Evolutionary conservation across 2,113 vertebrate genomes (phyloP).

Genomic region (Tiliqua scincoides): DNA sequence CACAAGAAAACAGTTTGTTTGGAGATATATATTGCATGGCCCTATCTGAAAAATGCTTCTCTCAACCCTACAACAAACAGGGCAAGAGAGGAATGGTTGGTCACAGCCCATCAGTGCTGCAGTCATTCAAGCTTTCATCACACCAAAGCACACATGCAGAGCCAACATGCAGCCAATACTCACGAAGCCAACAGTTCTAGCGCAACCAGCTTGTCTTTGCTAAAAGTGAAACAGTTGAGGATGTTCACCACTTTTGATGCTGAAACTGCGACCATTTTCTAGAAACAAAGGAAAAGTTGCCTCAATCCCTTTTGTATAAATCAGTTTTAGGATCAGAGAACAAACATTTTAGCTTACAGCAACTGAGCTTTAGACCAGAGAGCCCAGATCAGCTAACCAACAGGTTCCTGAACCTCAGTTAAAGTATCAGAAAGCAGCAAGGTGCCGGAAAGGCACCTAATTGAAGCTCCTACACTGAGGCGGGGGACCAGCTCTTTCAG

Average conservation of each 20-base stretch:
- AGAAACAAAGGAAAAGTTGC: conserved; percentile 57
- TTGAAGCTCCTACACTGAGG: neutral
- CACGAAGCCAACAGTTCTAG: conserved; percentile 95
- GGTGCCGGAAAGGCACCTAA: neutral
- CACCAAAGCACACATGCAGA: neutral
- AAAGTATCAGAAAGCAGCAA: neutral
- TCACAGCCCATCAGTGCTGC: neutral
- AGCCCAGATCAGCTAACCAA: neutral
- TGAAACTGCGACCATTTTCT: conserved; percentile 99
- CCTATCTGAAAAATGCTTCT: neutral
- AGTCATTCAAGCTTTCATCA: neutral
- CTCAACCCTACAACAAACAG: neutral
- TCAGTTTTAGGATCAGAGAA: neutral
- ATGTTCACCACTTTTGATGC: conserved; percentile 96
- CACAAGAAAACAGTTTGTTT: neutral
- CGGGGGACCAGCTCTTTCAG: neutral
- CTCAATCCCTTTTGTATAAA: neutral
- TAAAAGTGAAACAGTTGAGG: conserved; percentile 96
- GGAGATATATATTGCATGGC: neutral
- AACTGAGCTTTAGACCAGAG: neutral
- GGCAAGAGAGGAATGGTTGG: neutral
- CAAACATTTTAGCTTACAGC: neutral
- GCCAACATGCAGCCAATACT: conserved; percentile 71
- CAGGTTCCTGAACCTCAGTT: neutral
- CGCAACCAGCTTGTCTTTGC: conserved; percentile 93